phyloP scores from a whole-genome alignment of 2,113 vertebrate species.

The Tetrax tetrax region DNA sequence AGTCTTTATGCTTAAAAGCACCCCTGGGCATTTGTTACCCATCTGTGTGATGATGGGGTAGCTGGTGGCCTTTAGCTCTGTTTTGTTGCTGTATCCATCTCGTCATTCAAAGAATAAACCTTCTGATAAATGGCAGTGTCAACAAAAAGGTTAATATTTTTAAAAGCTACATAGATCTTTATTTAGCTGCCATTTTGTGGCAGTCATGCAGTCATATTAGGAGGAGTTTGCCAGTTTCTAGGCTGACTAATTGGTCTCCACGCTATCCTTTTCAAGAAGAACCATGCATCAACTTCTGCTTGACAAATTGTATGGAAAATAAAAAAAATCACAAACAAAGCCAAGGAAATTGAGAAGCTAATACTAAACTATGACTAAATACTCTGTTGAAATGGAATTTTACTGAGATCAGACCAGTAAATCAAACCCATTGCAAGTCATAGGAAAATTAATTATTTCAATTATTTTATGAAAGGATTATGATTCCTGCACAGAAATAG shows the following conservation, averaged over 20 bases:
- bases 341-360: not conserved
- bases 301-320: not conserved
- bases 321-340: not conserved
- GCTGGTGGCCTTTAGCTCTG: not conserved
- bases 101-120: not conserved
- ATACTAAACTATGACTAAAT: not conserved
- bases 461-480: not conserved
- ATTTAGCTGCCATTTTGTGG: slow-evolving; percentile 35
- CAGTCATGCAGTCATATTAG: not conserved
- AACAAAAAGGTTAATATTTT: slow-evolving; percentile 36
- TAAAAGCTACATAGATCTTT: slow-evolving; percentile 24
- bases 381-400: not conserved
- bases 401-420: not conserved
- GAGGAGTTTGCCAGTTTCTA: not conserved
- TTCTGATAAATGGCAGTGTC: not conserved
- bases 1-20: not conserved
- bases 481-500: not conserved
- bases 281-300: not conserved
- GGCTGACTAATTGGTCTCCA: slow-evolving; percentile 40
- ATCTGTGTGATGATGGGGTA: not conserved
- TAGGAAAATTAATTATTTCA: not conserved
- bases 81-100: not conserved
- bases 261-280: not conserved
- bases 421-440: not conserved
- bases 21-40: not conserved